Percentiles rank a stretch among this genome's conserved stretches.
Conservation (phyloP, 2,113 vertebrate species). For the Phaetusa simplex region DNA sequence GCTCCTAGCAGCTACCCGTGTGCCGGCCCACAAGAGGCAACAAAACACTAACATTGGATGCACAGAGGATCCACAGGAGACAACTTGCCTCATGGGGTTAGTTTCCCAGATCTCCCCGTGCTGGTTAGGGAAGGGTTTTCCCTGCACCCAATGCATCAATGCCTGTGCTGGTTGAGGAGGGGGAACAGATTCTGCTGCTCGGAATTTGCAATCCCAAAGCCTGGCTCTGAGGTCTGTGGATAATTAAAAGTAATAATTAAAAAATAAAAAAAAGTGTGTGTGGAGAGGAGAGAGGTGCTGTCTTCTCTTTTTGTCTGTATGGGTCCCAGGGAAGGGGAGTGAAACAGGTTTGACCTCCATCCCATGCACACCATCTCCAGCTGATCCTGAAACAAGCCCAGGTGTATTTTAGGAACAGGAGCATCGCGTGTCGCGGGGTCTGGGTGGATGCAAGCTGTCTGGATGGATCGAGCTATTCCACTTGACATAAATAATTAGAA, state of each 20-base stretch:
- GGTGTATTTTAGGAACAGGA: not conserved
- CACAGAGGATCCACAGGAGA: not conserved
- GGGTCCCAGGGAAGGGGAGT: not conserved
- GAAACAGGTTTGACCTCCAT: not conserved
- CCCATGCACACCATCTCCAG: not conserved
- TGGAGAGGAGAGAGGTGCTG: not conserved
- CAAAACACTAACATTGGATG: not conserved
- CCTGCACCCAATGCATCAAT: not conserved
- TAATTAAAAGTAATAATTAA: not conserved
- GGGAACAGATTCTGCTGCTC: not conserved
- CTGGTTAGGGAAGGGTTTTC: not conserved
- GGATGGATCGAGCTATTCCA: not conserved
- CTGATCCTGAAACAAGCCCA: not conserved
- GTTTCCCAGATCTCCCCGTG: not conserved
- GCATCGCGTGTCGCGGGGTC: not conserved
- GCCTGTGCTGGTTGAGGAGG: not conserved
- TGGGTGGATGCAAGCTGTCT: not conserved
- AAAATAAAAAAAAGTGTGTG: not conserved
- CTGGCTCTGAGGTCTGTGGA: not conserved
- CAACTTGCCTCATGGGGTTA: not conserved
- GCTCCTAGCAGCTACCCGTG: not conserved
- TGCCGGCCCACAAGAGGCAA: not conserved
- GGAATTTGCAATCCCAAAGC: not conserved
- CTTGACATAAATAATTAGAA: not conserved
- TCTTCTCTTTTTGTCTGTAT: not conserved